Evolutionary conservation across 92 coral and sea anemone genomes (phyloP), one percentile per base, ranked within the genome.

Genomic region (Paramuricea clavata): DNA sequence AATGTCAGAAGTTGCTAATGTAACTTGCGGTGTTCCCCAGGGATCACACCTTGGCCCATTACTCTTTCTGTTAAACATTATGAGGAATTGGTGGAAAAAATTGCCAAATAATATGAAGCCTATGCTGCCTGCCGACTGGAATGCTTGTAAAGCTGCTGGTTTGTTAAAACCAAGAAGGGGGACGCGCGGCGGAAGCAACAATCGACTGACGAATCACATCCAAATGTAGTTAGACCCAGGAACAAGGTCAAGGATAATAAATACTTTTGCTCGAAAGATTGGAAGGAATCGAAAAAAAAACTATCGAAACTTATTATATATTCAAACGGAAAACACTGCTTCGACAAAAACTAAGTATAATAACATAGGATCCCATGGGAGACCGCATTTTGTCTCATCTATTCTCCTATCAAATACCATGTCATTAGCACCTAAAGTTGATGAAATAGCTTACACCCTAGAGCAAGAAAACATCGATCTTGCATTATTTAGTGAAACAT

Each of bases 401-500:
- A 62, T 50, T 68, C 25, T 67, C 35, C 74, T 67, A 31, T 39
- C 35, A n/a, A n/a, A n/a, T n/a, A n/a, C n/a, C n/a, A n/a, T n/a
- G n/a, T n/a, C n/a, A n/a, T n/a, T n/a, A n/a, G 74, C 30, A 39
- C 74, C 30, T 27, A 27, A 49, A 49, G 9, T 39, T 73, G 78
- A 39, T 33, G 22, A 23, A 28, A 76, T 39, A 62, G 82, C 82
- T 68, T 3, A 74, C 49, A 74, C 26, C 54, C 81, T 56, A 74
- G 35, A 67, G 16, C 74, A 22, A 30, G 65, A 77, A 77, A 42
- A 50, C 47, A 77, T 77, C 44, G 85, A 81, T 36, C 30, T 79
- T 81, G 76, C 85, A 57, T 54, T 81, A 74, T 60, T 81, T 74
- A 62, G 73, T 61, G 31, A 81, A 59, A 81, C 85, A 15, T 61